Evolutionary conservation across 2,888 invertebrate genomes (phyloP), one percentile per base, ranked within the genome.

Genomic region (Lymantria dispar): DNA sequence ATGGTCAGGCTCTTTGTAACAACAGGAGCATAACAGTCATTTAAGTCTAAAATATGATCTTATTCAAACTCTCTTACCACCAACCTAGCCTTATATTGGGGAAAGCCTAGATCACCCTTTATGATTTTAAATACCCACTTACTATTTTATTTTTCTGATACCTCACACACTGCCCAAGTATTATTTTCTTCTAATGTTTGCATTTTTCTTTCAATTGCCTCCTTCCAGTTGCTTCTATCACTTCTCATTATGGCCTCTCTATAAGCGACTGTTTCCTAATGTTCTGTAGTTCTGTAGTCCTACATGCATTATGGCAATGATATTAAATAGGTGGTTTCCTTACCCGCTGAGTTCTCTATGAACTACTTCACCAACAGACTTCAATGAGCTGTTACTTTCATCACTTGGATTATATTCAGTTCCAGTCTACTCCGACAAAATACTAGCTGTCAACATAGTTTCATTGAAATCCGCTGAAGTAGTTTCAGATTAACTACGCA

Each of bases 91-190:
- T 51, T 51, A 5, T 47, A 47, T 22, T 46, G 33, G 37, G 8
- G 8, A 33, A 8, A 10, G 33, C 10, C 10, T 52, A 44, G 1
- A 22, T 7, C 8, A 8, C 31, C 31, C 45, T 63, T 70, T 7
- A 57, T 52, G 22, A 22, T n/a, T n/a, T n/a, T n/a, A n/a, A n/a
- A n/a, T n/a, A n/a, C n/a, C 69, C 65, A 70, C 40, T 72, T 72
- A 43, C 52, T 62, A 50, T 61, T 64, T 12, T 37, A 36, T 44
- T 33, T 49, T 0, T 8, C n/a, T n/a, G 62, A 61, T 45, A 13
- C 0, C 3, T 64, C 46, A 45, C 56, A 54, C 5, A 52, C 1
- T 5, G 43, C 40, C 64, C 62, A 64, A 22, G 62, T 63, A 29
- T 63, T 56, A 45, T 64, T 67, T 0, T 61, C 57, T 39, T 50